These are phyloP conservation scores for Eretmochelys imbricata DNA, from an alignment of 2,113 vertebrate genomes.

Conservation along the genomic window DNA sequence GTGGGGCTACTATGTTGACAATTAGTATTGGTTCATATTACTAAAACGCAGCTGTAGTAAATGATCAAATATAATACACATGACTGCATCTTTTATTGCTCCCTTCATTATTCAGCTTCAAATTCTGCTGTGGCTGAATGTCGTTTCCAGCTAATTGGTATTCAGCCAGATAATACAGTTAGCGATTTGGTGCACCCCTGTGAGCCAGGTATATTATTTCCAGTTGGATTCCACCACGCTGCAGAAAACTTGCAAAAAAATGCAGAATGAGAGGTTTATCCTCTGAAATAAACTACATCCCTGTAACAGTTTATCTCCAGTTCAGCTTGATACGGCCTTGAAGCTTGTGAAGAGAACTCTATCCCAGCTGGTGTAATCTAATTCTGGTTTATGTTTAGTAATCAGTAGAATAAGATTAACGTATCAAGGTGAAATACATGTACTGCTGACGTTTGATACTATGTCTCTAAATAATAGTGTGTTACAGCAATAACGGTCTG, in stretches of 20 bases:
- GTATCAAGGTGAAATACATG: background rate
- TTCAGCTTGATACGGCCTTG: background rate
- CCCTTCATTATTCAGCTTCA: background rate
- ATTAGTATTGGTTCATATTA: background rate
- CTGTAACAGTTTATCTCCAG: background rate
- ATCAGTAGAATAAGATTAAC: background rate
- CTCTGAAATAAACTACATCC: background rate
- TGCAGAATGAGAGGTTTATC: constrained; percentile 26
- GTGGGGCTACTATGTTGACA: background rate
- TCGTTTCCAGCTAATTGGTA: constrained; percentile 12
- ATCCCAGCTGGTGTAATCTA: background rate
- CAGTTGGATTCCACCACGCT: constrained; percentile 29
- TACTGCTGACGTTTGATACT: background rate
- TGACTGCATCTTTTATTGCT: background rate
- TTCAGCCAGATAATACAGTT: constrained; percentile 27
- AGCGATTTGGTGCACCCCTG: constrained; percentile 9
- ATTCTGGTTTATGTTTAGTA: background rate
- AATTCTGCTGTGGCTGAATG: constrained; percentile 3
- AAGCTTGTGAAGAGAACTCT: background rate
- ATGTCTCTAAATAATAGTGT: constrained; percentile 12
- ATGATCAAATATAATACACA: background rate
- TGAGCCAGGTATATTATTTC: constrained; percentile 46
- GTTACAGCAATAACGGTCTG: background rate
- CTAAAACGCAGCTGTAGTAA: background rate
- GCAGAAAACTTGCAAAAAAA: constrained; percentile 46